A percentile compares a stretch with the other conserved stretches of the same genome.
phyloP scores from a whole-genome alignment of 2,797 vertebrate genomes.

The Diplodus puntazzo region DNA sequence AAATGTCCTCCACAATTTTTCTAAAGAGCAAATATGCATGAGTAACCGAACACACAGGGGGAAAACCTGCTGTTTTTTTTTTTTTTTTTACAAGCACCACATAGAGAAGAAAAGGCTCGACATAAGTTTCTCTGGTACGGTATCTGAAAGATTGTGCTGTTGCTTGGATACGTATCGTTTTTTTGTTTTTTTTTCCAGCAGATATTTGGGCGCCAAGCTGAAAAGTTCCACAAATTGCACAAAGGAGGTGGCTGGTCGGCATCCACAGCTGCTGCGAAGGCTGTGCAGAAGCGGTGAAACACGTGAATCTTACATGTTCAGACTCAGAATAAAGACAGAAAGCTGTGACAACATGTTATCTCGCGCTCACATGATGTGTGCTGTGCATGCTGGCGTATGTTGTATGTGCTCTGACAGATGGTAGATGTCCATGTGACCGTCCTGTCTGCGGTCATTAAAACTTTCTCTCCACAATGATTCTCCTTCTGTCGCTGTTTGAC shows the following conservation, averaged over 20 bases:
- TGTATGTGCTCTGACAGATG: conserved; percentile 35
- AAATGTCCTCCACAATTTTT: conserved; percentile 2
- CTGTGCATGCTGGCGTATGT: not conserved
- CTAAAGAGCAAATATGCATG: conserved; percentile 12
- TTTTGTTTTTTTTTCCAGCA: not conserved
- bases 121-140: conserved; percentile 1
- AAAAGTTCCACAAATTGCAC: conserved; percentile 33
- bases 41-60: not conserved
- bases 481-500: not conserved
- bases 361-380: conserved; percentile 19
- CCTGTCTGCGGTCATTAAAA: conserved; percentile 32
- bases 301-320: conserved; percentile 2
- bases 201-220: not conserved
- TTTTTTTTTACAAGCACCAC: not conserved
- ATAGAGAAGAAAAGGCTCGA: not conserved
- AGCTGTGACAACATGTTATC: not conserved
- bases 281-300: conserved; percentile 22
- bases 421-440: conserved; percentile 21
- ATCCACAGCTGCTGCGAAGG: not conserved
- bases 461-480: not conserved
- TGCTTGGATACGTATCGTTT: conserved; percentile 2
- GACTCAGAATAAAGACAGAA: conserved; percentile 1
- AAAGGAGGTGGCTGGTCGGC: conserved; percentile 19
- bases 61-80: conserved; percentile 16
- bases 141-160: conserved; percentile 5